A percentile compares a stretch with the other conserved stretches of the same genome.
Conservation (phyloP, 2,113 vertebrate genomes). For the Grammomys dolichurus region DNA sequence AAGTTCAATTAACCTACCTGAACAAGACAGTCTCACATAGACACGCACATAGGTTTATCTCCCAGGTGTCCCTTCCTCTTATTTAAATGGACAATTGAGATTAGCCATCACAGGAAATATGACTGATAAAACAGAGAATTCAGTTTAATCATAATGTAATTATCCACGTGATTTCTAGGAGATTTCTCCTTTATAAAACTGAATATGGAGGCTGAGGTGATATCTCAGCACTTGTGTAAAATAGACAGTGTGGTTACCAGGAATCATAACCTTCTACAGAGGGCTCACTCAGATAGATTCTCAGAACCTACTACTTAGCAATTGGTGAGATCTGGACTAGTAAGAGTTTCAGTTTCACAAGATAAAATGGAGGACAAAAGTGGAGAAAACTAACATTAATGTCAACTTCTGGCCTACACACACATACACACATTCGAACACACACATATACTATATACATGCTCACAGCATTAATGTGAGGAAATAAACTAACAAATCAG, state of each 20-base stretch:
- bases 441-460: neutral
- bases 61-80: neutral
- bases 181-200: neutral
- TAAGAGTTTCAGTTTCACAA: neutral
- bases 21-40: too few relatives aligned
- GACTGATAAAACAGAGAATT: slow-evolving; percentile 31
- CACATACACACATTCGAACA: neutral
- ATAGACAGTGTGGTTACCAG: neutral
- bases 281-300: neutral
- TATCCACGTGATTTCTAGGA: slow-evolving; percentile 34
- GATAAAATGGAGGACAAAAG: neutral
- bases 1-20: neutral
- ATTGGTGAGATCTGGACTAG: neutral
- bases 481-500: neutral
- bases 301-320: neutral
- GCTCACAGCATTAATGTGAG: neutral
- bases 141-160: neutral
- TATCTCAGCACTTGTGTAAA: neutral
- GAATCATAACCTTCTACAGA: neutral
- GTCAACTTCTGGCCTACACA: neutral
- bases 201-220: too few relatives aligned
- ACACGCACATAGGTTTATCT: neutral
- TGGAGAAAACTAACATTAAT: neutral
- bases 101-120: neutral
- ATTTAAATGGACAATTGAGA: neutral